A percentile compares a stretch with the other conserved stretches of the same genome.
Conservation (phyloP, 2,113 vertebrate species). For the Anguilla rostrata region DNA sequence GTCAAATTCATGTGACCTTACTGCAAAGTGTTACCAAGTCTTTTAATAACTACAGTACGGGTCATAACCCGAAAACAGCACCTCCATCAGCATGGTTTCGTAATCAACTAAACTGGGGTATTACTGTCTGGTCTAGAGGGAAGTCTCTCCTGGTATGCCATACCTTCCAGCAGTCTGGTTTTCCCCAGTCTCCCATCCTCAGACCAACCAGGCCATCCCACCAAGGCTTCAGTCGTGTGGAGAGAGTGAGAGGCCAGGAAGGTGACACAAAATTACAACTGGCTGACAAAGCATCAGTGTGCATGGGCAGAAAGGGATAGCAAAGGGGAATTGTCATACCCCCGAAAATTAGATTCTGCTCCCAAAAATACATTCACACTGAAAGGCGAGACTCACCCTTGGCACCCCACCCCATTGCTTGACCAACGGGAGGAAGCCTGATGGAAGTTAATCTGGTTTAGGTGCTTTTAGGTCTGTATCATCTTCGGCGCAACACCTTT, state of each 20-base stretch:
- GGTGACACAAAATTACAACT: not conserved
- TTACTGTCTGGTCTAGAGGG: not conserved
- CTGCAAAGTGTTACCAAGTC: too few relatives aligned
- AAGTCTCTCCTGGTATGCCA: not conserved
- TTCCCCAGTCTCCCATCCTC: not conserved
- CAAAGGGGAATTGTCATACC: not conserved
- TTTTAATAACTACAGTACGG: too few relatives aligned
- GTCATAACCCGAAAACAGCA: too few relatives aligned
- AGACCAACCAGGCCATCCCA: not conserved
- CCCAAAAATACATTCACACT: constrained; percentile 8
- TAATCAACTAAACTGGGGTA: too few relatives aligned
- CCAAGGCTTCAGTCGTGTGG: not conserved
- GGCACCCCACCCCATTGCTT: constrained; percentile 9
- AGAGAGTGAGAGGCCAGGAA: not conserved
- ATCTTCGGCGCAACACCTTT: constrained; percentile 29
- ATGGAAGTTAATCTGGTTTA: constrained; percentile 37
- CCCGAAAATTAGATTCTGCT: constrained; percentile 3
- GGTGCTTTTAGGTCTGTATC: constrained; percentile 34
- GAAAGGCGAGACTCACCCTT: not conserved
- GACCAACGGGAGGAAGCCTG: not conserved
- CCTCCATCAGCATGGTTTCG: too few relatives aligned
- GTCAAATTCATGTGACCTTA: too few relatives aligned
- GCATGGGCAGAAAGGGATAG: not conserved
- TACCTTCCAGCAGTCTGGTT: not conserved
- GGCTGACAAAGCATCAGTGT: not conserved